Evolutionary conservation across 2,797 vertebrate genomes (phyloP).

Genomic region (Alauda arvensis): DNA sequence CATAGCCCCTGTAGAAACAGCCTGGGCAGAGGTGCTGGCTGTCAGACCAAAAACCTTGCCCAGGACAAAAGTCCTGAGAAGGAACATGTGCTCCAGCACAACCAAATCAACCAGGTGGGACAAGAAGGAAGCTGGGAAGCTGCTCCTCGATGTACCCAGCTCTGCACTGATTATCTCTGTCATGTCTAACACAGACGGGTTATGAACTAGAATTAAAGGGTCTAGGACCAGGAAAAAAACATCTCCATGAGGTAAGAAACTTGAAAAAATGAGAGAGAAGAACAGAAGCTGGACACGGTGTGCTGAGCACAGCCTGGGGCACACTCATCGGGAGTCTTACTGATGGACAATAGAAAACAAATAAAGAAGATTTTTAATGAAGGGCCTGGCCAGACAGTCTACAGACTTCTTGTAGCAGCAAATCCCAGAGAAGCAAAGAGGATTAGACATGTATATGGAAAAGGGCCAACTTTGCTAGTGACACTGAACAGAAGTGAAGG

Average conservation of each 20-base stretch:
- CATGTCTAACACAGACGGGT: not conserved
- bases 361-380: not conserved
- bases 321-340: not conserved
- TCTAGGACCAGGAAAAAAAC: not conserved
- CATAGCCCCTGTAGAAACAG: not conserved
- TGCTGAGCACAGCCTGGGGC: not conserved
- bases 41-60: not conserved
- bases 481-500: not conserved
- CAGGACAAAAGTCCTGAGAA: not conserved
- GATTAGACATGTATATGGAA: not conserved
- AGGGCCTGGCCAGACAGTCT: not conserved
- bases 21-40: not conserved
- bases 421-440: constrained; percentile 11
- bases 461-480: not conserved
- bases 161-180: not conserved
- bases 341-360: not conserved
- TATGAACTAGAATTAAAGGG: not conserved
- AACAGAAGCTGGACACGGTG: rapidly evolving
- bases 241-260: not conserved
- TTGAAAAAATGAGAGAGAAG: not conserved
- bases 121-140: not conserved
- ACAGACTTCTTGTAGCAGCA: not conserved
- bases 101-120: not conserved
- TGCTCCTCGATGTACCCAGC: not conserved
- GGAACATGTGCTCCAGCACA: not conserved